phyloP scores from a whole-genome alignment of 2,797 vertebrate genomes.

The Danio jaintianensis region DNA sequence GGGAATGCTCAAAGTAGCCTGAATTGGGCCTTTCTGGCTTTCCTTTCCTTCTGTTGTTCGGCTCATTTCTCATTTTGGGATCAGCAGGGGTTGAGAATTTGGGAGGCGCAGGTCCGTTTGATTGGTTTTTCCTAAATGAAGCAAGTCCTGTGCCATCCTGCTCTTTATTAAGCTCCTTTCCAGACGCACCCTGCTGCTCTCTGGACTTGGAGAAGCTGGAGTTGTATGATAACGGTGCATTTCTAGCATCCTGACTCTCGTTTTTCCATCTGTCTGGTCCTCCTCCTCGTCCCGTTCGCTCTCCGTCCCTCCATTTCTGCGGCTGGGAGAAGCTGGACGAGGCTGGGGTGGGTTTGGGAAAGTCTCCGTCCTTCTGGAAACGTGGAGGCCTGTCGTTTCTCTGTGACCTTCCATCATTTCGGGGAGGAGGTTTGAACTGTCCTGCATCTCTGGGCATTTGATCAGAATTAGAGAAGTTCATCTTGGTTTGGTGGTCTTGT shows the following conservation, averaged over 20 bases:
- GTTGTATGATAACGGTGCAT: slow-evolving; percentile 62
- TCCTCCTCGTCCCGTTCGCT: slow-evolving; percentile 79
- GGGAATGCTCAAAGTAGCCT: slow-evolving; percentile 82
- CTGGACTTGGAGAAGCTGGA: slow-evolving; percentile 75
- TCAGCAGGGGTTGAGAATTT: slow-evolving; percentile 75
- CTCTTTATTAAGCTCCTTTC: slow-evolving; percentile 71
- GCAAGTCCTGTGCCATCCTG: slow-evolving; percentile 62
- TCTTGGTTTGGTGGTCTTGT: slow-evolving; percentile 78
- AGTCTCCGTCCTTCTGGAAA: slow-evolving; percentile 90
- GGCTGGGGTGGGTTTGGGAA: slow-evolving; percentile 80
- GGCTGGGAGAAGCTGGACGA: slow-evolving; percentile 58
- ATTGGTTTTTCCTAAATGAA: slow-evolving; percentile 77
- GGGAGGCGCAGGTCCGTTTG: slow-evolving; percentile 74
- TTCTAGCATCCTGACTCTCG: slow-evolving; percentile 77
- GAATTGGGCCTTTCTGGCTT: slow-evolving; percentile 84
- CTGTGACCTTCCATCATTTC: slow-evolving; percentile 86
- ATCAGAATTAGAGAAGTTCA: slow-evolving; percentile 80
- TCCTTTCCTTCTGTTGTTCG: slow-evolving; percentile 84
- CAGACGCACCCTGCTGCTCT: slow-evolving; percentile 77
- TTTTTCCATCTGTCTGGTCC: slow-evolving; percentile 80
- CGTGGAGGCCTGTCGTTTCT: slow-evolving; percentile 93
- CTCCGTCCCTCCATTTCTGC: slow-evolving; percentile 84
- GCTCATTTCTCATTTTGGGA: slow-evolving; percentile 80
- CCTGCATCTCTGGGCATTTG: slow-evolving; percentile 81
- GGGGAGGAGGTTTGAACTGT: slow-evolving; percentile 79